A percentile compares a stretch with the other conserved stretches of the same genome.
Evolutionary conservation across 1,140 invertebrate genomes (phyloP).

Genomic region (Neoseiulus cucumeris): DNA sequence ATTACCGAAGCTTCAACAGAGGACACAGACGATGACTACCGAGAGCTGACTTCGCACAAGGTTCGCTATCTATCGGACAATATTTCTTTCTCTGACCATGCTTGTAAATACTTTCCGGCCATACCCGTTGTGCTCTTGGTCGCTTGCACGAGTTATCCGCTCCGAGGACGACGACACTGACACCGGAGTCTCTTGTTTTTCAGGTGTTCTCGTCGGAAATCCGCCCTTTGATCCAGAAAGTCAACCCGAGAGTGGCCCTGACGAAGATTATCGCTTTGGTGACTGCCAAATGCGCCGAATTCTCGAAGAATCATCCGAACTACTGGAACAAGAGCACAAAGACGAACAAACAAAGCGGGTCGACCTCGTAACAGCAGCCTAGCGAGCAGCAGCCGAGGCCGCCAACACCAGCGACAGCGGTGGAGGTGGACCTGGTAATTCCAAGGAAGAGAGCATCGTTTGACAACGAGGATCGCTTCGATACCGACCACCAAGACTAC

Average conservation of each 20-base stretch:
- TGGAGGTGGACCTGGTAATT: constrained; percentile 17
- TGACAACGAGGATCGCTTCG: constrained; percentile 50
- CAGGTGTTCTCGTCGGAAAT: constrained; percentile 73
- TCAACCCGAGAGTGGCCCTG: constrained; percentile 82
- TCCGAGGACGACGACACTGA: too few relatives aligned
- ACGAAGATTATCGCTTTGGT: constrained; percentile 87
- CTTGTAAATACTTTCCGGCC: too few relatives aligned
- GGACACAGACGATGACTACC: constrained; percentile 72
- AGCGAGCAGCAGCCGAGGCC: constrained; percentile 3
- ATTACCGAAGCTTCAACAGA: constrained; percentile 74
- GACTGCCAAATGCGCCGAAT: constrained; percentile 87
- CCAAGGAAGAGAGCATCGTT: constrained; percentile 28
- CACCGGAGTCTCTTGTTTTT: too few relatives aligned
- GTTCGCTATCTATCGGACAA: too few relatives aligned
- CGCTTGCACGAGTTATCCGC: too few relatives aligned
- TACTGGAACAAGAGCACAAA: constrained; percentile 28
- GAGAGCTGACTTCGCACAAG: constrained; percentile 84
- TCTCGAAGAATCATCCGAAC: constrained; percentile 54
- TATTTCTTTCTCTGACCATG: too few relatives aligned
- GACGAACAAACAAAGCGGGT: constrained; percentile 27
- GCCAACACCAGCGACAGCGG: constrained; percentile 31
- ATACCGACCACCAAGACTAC: constrained; percentile 95
- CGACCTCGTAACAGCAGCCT: constrained; percentile 23
- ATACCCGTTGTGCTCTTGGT: too few relatives aligned
- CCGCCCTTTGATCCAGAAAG: constrained; percentile 68